Evolutionary conservation across 2,888 invertebrate species (phyloP).

Genomic region (Octodonta nipae): DNA sequence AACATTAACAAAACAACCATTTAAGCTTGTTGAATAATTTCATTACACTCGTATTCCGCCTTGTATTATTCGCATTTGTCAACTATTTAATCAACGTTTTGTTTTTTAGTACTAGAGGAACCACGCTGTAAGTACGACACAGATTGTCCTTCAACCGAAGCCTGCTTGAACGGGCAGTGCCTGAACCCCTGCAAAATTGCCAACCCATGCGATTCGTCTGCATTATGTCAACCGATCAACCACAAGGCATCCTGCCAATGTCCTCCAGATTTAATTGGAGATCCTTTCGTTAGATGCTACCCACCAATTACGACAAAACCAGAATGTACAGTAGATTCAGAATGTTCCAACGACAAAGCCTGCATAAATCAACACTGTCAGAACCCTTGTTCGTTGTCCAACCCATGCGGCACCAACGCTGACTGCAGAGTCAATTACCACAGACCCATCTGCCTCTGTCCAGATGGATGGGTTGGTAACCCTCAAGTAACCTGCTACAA

Average conservation of each 20-base stretch:
- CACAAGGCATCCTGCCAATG: slow-evolving; percentile 71
- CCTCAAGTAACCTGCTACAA: slow-evolving; percentile 74
- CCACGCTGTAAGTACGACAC: slow-evolving; percentile 56
- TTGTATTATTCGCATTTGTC: no score
- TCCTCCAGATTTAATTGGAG: slow-evolving; percentile 56
- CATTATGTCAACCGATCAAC: slow-evolving; percentile 60
- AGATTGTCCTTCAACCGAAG: slow-evolving; percentile 59
- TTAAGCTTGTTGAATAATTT: neutral
- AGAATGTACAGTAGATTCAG: slow-evolving; percentile 59
- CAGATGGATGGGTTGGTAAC: slow-evolving; percentile 75
- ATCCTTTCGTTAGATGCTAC: slow-evolving; percentile 70
- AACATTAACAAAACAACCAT: slow-evolving; percentile 6
- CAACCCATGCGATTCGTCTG: slow-evolving; percentile 63
- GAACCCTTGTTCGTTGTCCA: slow-evolving; percentile 62
- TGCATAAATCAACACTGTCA: slow-evolving; percentile 70
- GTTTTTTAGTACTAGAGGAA: slow-evolving; percentile 35
- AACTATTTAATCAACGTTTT: no score
- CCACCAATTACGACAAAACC: slow-evolving; percentile 41
- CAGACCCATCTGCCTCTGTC: slow-evolving; percentile 72
- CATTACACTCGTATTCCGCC: no score
- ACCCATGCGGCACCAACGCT: slow-evolving; percentile 70
- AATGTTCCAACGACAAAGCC: slow-evolving; percentile 64
- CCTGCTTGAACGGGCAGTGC: slow-evolving; percentile 60
- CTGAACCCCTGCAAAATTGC: slow-evolving; percentile 59
- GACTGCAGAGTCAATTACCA: slow-evolving; percentile 65